Conservation (phyloP, 2,888 invertebrate species). For the Callosobruchus maculatus region DNA sequence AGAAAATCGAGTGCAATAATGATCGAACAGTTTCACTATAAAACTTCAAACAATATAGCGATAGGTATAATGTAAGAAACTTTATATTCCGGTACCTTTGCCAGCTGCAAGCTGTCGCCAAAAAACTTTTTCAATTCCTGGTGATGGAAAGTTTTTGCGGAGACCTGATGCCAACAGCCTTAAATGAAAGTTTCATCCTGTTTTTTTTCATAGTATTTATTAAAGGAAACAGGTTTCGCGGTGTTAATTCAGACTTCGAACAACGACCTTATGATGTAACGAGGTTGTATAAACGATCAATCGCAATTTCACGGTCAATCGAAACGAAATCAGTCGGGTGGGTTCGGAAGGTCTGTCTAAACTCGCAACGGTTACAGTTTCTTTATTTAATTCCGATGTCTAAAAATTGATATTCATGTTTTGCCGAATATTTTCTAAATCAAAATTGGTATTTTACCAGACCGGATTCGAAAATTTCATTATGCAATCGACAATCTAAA, state of each 20-base stretch:
- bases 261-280: background rate
- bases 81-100: background rate
- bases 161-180: background rate
- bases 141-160: background rate
- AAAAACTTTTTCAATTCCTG: background rate
- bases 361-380: background rate
- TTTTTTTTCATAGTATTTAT: background rate
- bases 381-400: background rate
- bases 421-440: too few relatives aligned
- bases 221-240: background rate
- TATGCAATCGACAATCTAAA: too few relatives aligned
- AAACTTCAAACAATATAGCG: background rate
- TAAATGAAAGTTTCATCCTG: background rate
- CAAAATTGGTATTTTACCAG: too few relatives aligned
- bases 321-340: background rate
- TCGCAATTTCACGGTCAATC: background rate
- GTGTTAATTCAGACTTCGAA: background rate
- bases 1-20: too few relatives aligned
- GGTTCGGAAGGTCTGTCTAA: background rate
- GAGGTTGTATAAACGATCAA: background rate
- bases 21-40: background rate
- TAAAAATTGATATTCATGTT: too few relatives aligned
- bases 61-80: background rate
- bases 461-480: too few relatives aligned
- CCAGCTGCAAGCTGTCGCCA: background rate